These are phyloP conservation scores for Girardinichthys multiradiatus DNA, from an alignment of 2,113 vertebrate genomes.

Conservation along the genomic window DNA sequence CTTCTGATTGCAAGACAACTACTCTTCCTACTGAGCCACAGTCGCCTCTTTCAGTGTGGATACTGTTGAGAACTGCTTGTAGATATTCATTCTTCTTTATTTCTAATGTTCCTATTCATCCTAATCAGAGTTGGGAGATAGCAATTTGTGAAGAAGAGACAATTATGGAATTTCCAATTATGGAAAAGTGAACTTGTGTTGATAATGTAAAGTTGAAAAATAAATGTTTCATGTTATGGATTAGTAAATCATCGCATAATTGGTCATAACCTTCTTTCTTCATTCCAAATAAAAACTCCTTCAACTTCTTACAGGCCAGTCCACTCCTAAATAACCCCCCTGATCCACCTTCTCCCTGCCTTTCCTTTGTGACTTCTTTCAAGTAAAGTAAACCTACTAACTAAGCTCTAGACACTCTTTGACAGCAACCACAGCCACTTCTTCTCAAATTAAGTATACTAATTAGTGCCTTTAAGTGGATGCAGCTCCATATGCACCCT, in stretches of 20 bases:
- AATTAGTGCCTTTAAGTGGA: conserved; percentile 71
- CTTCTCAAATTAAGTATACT: conserved; percentile 57
- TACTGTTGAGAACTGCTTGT: no score
- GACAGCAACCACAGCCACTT: conserved; percentile 61
- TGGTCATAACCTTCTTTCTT: conserved; percentile 44
- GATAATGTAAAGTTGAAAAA: no score
- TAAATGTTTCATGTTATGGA: conserved; percentile 6
- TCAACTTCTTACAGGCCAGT: conserved; percentile 51
- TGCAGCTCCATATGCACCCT: conserved; percentile 52
- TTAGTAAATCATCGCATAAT: conserved; percentile 44
- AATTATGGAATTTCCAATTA: no score
- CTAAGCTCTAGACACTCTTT: conserved; percentile 51
- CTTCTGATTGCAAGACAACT: no score
- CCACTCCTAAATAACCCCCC: conserved; percentile 51
- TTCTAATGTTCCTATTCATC: no score
- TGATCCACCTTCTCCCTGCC: conserved; percentile 26
- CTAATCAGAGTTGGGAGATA: no score
- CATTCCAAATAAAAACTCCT: conserved; percentile 36
- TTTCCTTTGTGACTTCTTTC: conserved; percentile 14
- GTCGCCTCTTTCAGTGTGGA: no score
- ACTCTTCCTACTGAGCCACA: no score
- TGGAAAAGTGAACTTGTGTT: no score
- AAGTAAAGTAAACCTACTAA: conserved; percentile 29
- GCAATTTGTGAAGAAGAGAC: no score
- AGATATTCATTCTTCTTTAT: no score